Percentiles rank a stretch among this genome's conserved stretches.
phyloP scores from a whole-genome alignment of 2,113 vertebrate genomes.

The Jaculus jaculus region DNA sequence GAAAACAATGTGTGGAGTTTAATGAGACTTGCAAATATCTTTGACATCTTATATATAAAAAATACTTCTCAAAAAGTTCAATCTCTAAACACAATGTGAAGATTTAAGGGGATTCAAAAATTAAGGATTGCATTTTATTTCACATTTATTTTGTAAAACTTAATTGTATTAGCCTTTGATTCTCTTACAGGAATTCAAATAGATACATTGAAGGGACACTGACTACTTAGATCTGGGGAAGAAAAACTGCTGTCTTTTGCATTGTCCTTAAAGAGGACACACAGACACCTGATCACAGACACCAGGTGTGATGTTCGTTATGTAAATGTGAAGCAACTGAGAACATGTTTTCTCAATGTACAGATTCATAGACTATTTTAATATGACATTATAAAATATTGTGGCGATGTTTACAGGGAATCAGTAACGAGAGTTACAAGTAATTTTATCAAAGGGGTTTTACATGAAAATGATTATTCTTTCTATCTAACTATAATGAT shows the following conservation, averaged over 20 bases:
- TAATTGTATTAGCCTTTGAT: background rate
- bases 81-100: conserved; percentile 13
- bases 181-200: conserved; percentile 17
- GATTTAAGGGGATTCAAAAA: background rate
- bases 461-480: background rate
- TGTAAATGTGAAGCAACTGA: background rate
- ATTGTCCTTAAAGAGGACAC: conserved; percentile 21
- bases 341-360: background rate
- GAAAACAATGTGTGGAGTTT: conserved; percentile 80
- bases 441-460: background rate
- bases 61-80: conserved; percentile 59
- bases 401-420: background rate
- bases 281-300: background rate
- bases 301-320: conserved; percentile 31
- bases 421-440: background rate
- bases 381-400: background rate
- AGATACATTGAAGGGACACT: conserved; percentile 31
- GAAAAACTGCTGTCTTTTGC: background rate
- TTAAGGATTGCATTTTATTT: conserved; percentile 53
- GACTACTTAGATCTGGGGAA: background rate
- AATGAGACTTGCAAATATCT: conserved; percentile 79
- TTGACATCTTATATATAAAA: conserved; percentile 67
- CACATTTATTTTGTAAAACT: conserved; percentile 48
- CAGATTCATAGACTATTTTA: background rate
- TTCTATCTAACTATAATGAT: conserved; percentile 2